Evolutionary conservation across 2,113 vertebrate genomes (phyloP).

Genomic region (Bombycilla garrulus): DNA sequence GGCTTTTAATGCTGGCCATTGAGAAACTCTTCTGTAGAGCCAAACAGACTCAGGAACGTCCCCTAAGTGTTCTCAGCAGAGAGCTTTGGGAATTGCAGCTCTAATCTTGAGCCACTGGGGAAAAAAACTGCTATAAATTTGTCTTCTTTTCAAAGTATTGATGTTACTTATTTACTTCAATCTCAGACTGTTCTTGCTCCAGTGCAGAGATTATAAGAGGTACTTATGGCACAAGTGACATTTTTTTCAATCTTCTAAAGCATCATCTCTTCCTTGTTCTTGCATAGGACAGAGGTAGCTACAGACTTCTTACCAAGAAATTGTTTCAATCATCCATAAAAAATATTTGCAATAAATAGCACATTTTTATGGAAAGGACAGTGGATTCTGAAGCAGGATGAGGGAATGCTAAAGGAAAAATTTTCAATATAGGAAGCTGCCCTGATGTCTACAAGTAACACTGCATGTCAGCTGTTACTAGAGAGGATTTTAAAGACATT

Average conservation of each 20-base stretch:
- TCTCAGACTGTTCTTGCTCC: neutral
- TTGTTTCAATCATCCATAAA: neutral
- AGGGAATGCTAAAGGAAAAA: neutral
- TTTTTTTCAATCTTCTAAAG: neutral
- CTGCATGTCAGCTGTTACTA: neutral
- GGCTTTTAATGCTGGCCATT: neutral
- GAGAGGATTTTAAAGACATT: neutral
- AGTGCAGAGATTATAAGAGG: neutral
- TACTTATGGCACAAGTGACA: neutral
- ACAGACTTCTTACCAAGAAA: neutral
- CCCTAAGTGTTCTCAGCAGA: neutral
- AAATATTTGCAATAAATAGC: neutral
- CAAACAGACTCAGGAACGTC: neutral
- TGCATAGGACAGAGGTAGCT: neutral
- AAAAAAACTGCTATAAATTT: neutral
- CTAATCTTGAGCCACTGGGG: fast-evolving
- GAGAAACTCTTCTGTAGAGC: neutral
- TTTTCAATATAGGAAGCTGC: neutral
- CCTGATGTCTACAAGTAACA: neutral
- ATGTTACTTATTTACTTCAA: neutral
- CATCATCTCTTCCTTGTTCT: neutral
- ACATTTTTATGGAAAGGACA: neutral
- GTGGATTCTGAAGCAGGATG: neutral
- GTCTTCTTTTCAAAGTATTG: neutral
- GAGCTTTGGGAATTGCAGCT: neutral